Base-by-base conservation (phyloP, 2,113 vertebrate genomes). In the Aleadryas rufinucha region DNA sequence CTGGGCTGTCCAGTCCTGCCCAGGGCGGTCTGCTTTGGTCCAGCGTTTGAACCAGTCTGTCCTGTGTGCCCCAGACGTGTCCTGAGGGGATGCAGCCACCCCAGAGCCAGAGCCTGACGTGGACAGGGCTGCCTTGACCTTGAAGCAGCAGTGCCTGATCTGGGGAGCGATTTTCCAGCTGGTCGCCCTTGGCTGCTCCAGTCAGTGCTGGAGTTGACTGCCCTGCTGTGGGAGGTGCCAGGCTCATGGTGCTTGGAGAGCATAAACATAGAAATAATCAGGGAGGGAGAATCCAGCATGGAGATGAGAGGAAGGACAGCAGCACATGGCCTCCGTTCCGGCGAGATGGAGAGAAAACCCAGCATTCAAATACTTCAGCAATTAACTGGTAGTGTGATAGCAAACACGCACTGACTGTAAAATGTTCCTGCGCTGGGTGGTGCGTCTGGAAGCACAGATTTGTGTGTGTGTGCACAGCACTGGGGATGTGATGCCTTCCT, bases 101-200 rank as follows among this genome's bases (percentile, higher is more conserved):
- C 64, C 52, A 37, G 65, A 59, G 72, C 60, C 70, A 10, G 13
- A 42, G 28, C 60, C 82, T 17, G 85, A 5, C 28, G 20, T 69
- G 69, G 81, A 39, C 78, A 37, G 47, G 44, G 64, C 54, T 76
- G 76, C 64, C 49, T 87, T 54, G 91, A 89, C 84, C 89, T 93
- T 94, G 91, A 59, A 71, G 86, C 65, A 2, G 23, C 3, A 6
- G 35, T 84, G 61, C 65, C 6, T 8, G 75, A 13, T 45, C 19
- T 6, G 4, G 90, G 85, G 26, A 76, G 52, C 1, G 83, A 95
- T 96, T 95, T 97, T 96, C 88, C 66, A 87, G 65, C n/a, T 84
- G 87, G 83, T 31, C 0, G 28, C 91, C 94, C 93, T 72, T 14
- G 79, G 91, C 78, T 90, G 80, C 92, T 86, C 84, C 79, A 90